A percentile compares a stretch with the other conserved stretches of the same genome.
These are phyloP conservation scores for Camelus bactrianus DNA, from an alignment of 2,113 vertebrate species.

Conservation along the genomic window DNA sequence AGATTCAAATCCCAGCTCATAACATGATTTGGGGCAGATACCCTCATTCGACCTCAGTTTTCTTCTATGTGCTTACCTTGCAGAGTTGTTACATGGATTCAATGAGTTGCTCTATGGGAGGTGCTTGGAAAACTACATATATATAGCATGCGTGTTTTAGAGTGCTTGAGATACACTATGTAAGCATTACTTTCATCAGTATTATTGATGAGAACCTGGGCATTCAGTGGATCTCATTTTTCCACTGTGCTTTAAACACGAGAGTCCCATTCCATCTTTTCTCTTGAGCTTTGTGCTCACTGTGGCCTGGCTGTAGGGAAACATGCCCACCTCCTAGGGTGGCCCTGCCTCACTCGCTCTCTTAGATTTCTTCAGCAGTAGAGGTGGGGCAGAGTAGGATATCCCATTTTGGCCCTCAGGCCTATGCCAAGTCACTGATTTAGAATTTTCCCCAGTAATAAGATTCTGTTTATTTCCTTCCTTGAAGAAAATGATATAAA, in stretches of 20 bases:
- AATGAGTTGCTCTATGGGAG: not conserved
- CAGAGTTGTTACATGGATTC: not conserved
- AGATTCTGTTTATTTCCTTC: not conserved
- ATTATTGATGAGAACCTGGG: not conserved
- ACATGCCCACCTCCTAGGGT: fast-evolving
- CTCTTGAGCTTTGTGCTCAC: not conserved
- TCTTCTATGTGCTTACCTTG: not conserved
- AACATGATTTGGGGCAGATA: not conserved
- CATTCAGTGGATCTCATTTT: not conserved
- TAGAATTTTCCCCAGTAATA: not conserved
- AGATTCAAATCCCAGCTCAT: not conserved
- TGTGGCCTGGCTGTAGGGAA: not conserved
- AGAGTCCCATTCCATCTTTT: not conserved
- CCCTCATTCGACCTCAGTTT: not conserved
- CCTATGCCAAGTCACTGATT: not conserved
- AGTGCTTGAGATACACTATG: not conserved
- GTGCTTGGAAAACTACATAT: not conserved
- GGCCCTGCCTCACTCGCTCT: not conserved
- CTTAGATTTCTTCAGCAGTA: not conserved
- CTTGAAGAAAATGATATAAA: not conserved
- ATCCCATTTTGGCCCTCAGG: not conserved
- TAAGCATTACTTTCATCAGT: not conserved
- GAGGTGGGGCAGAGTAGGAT: not conserved
- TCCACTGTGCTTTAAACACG: not conserved
- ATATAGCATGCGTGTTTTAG: not conserved